phyloP scores from a whole-genome alignment of 2,113 vertebrate species.

The Nycticebus coucang region DNA sequence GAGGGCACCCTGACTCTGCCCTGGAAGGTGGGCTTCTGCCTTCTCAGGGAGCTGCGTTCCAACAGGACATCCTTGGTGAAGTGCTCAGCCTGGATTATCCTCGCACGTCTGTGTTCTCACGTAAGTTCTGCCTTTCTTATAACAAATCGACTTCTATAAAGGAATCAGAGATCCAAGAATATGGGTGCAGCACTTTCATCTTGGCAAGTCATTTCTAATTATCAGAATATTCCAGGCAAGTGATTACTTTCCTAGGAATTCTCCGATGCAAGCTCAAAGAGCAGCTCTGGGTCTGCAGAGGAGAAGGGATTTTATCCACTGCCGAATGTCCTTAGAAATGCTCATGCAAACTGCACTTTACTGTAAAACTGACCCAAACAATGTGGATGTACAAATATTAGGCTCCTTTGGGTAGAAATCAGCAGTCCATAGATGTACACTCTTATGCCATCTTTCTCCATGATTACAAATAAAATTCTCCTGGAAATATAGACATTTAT shows the following conservation, averaged over 20 bases:
- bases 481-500: not conserved
- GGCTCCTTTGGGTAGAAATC: not conserved
- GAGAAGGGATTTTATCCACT: not conserved
- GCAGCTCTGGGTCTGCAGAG: not conserved
- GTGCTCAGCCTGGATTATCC: not conserved
- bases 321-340: not conserved
- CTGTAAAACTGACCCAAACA: not conserved
- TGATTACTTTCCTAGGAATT: not conserved
- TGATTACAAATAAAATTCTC: constrained; percentile 1
- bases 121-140: not conserved
- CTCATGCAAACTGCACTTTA: not conserved
- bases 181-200: not conserved
- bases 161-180: not conserved
- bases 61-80: not conserved
- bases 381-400: not conserved
- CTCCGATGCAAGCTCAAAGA: not conserved
- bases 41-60: too few species aligned
- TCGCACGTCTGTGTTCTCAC: not conserved
- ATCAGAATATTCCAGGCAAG: not conserved
- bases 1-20: not conserved
- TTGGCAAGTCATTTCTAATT: not conserved
- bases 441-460: not conserved
- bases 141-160: not conserved
- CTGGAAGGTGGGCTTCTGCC: too few species aligned
- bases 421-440: not conserved